Evolutionary conservation across 2,888 invertebrate genomes (phyloP), one percentile per base, ranked within the genome.

Genomic region (Unio pictorum): DNA sequence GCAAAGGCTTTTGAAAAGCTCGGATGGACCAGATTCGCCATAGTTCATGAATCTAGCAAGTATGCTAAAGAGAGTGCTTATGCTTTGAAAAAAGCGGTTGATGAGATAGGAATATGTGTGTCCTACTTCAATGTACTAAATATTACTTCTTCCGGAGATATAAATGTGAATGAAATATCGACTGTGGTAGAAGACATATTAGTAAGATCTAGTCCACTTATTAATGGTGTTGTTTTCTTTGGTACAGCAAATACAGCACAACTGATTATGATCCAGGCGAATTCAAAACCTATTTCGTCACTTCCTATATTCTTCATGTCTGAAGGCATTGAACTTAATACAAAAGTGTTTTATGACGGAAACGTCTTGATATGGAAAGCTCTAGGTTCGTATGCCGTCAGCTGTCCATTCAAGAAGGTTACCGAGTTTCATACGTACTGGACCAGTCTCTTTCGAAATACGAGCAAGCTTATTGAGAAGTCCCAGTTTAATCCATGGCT

Each of bases 1-100:
- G 54, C 64, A 20, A 56, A 63, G 0, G 26, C 64, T 17, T 45
- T 71, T 28, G 61, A 58, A 30, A 18, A 61, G 4, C 60, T 71
- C 6, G 28, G 65, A 26, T 71, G 71, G 71, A 71, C 67, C 45
- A 67, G 67, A 23, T n/a, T 71, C 18, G 71, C 71, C 28, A 57
- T 71, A 6, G 20, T 71, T 18, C 65, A 71, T 45, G 71, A 71
- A 28, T 26, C 67, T 54, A 56, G 55, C 7, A 56, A 57, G 1
- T 71, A 71, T 34, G 71, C 67, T 7, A 67, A 6, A 57, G 57
- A 61, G 30, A 64, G 61, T 23, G 61, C 54, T 56, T 30, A 63
- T 6, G 57, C 58, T 17, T 57, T 71, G 11, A 54, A 20, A 28
- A n/a, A 4, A 23, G 6, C 1, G 17, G 55, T 61, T 4, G 28